phyloP scores from a whole-genome alignment of 2,888 invertebrate species.

The Tachystola acroxantha region DNA sequence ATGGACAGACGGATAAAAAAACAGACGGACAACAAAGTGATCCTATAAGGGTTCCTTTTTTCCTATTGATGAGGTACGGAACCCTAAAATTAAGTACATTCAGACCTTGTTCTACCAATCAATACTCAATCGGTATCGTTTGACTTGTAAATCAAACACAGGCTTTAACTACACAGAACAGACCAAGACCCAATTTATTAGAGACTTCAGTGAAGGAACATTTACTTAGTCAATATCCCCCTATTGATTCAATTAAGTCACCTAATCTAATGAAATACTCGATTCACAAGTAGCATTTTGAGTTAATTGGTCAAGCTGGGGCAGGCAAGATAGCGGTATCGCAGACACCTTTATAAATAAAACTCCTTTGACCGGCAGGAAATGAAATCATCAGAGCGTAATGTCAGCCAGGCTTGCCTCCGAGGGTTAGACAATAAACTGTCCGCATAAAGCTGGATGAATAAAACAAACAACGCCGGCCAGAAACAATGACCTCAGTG shows the following conservation, averaged over 20 bases:
- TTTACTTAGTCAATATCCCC: too few species aligned
- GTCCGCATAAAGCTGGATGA: slow-evolving; percentile 12
- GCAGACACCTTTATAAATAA: slow-evolving; percentile 1
- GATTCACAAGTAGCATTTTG: slow-evolving; percentile 1
- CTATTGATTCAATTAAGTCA: slow-evolving; percentile 3
- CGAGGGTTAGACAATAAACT: slow-evolving; percentile 20
- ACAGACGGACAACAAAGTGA: too few species aligned
- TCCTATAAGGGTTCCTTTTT: too few species aligned
- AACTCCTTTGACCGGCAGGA: slow-evolving; percentile 19
- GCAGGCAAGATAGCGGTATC: slow-evolving; percentile 1
- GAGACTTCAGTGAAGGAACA: too few species aligned
- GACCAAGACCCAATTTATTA: too few species aligned
- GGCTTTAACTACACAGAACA: too few species aligned
- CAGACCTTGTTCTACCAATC: too few species aligned
- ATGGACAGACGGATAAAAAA: too few species aligned
- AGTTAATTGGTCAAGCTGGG: slow-evolving; percentile 4
- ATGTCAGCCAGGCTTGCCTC: slow-evolving; percentile 20
- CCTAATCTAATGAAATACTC: slow-evolving; percentile 2
- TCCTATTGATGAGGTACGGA: too few species aligned
- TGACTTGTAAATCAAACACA: too few species aligned
- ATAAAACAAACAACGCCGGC: slow-evolving; percentile 11
- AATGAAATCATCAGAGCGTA: slow-evolving; percentile 24
- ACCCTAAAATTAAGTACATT: too few species aligned
- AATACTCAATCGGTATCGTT: too few species aligned
- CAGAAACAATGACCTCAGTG: slow-evolving; percentile 11